Conservation (phyloP, 2,797 vertebrate species). For the Gymnopithys bicolor region DNA sequence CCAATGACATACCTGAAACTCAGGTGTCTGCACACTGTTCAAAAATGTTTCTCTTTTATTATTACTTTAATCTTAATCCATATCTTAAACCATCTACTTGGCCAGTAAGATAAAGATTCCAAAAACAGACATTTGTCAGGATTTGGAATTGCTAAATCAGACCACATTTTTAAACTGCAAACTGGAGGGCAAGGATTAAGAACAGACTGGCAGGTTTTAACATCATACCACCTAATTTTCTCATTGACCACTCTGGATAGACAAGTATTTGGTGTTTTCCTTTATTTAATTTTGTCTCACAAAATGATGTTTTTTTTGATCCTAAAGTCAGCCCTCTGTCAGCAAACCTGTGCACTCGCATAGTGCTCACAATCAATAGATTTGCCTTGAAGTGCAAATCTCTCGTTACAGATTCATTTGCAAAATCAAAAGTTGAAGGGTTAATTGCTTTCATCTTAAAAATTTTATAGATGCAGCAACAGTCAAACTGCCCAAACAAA, state of each 20-base stretch:
- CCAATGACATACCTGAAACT: conserved; percentile 23
- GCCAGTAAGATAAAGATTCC: neutral
- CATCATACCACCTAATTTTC: neutral
- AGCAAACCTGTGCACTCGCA: neutral
- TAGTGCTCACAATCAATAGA: neutral
- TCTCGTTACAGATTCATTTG: neutral
- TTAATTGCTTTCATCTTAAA: conserved; percentile 31
- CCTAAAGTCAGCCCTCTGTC: neutral
- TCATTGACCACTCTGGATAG: neutral
- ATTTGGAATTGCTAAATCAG: neutral
- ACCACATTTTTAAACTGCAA: neutral
- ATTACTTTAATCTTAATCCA: neutral
- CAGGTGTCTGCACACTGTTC: neutral
- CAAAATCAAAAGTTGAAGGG: neutral
- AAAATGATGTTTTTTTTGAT: neutral
- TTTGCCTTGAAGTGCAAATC: neutral
- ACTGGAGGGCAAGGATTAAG: neutral
- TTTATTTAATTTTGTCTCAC: neutral
- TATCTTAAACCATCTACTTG: neutral
- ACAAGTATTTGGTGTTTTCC: neutral
- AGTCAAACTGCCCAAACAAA: conserved; percentile 9
- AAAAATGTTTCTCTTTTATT: neutral
- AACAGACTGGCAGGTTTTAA: neutral
- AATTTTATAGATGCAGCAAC: conserved; percentile 12
- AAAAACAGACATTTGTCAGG: neutral